These are phyloP conservation scores for Achatina immaculata DNA, from an alignment of 1,140 invertebrate species.

Conservation along the genomic window DNA sequence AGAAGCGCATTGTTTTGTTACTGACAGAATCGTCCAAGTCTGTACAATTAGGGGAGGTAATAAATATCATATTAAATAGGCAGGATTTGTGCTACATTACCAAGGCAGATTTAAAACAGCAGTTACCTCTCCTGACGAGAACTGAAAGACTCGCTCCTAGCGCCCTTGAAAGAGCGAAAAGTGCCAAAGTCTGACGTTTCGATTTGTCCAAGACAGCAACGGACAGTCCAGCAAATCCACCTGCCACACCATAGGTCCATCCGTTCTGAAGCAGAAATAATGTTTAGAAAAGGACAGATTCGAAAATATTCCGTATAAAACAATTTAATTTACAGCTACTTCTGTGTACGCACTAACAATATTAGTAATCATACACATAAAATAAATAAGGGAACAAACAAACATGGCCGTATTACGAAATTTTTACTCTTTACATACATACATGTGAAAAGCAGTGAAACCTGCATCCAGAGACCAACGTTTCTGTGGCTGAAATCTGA, in stretches of 20 bases:
- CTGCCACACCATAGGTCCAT: constrained; percentile 59
- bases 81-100: neutral
- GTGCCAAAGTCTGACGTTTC: constrained; percentile 48
- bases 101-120: neutral
- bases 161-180: constrained; percentile 59
- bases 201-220: constrained; percentile 50
- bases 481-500: too few species aligned
- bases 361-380: neutral
- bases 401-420: too few species aligned
- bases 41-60: neutral
- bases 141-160: constrained; percentile 57
- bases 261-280: constrained; percentile 65
- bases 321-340: neutral
- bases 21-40: neutral
- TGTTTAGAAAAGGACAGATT: neutral
- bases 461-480: too few species aligned
- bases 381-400: too few species aligned
- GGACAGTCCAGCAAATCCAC: constrained; percentile 57
- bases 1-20: neutral
- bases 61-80: neutral
- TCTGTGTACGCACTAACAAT: neutral
- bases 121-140: constrained; percentile 48
- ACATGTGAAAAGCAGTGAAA: neutral
- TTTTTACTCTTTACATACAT: neutral
- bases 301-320: too few species aligned